Percentiles rank a stretch among this genome's conserved stretches.
Conservation (phyloP, 2,113 vertebrate genomes). For the Menura novaehollandiae region DNA sequence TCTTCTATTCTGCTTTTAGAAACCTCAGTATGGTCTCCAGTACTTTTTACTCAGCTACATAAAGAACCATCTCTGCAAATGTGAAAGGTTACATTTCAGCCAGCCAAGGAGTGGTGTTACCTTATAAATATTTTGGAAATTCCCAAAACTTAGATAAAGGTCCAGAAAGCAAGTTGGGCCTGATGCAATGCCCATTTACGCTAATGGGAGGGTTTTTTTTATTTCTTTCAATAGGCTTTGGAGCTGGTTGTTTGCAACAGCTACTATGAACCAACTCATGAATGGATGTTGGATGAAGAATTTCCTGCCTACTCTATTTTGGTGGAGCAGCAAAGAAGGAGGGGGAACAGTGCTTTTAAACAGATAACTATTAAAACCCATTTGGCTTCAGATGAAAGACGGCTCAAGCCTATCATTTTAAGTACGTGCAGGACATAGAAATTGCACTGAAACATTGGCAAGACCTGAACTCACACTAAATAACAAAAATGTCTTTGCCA, state of each 20-base stretch:
- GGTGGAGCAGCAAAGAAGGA: slow-evolving; percentile 3
- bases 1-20: neutral
- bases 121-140: neutral
- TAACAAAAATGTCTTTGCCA: neutral
- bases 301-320: slow-evolving; percentile 38
- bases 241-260: neutral
- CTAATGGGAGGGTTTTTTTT: neutral
- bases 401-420: neutral
- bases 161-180: neutral
- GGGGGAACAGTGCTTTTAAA: slow-evolving; percentile 19
- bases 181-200: neutral
- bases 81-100: neutral
- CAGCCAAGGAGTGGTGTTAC: neutral
- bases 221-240: neutral
- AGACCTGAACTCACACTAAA: neutral
- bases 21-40: neutral
- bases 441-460: slow-evolving; percentile 3
- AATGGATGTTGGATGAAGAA: slow-evolving; percentile 51
- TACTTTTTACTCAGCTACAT: neutral
- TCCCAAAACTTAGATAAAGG: neutral
- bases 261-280: neutral
- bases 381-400: slow-evolving; percentile 66
- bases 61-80: neutral
- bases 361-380: slow-evolving; percentile 5
- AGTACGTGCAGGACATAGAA: slow-evolving; percentile 7